These are phyloP conservation scores for Tiaroga cobitis DNA, from an alignment of 2,797 vertebrate species.

Conservation along the genomic window DNA sequence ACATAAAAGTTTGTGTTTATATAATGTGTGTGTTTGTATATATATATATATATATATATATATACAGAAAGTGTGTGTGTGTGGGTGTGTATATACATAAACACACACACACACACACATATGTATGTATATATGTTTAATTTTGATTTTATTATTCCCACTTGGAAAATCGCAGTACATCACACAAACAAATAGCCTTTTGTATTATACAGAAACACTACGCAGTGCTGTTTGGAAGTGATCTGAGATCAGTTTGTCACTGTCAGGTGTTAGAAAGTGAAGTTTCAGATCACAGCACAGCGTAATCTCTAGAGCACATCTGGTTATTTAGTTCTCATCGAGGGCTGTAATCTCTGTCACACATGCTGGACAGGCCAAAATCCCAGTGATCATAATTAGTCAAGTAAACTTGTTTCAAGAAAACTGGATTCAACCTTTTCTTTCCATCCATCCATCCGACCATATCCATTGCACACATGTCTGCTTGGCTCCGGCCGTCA, in stretches of 20 bases:
- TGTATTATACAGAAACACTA: background rate
- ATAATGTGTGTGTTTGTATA: background rate
- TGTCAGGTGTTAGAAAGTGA: conserved; percentile 2
- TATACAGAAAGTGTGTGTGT: too few relatives aligned
- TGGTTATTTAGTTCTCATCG: conserved; percentile 26
- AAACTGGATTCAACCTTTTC: background rate
- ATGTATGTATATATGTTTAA: background rate
- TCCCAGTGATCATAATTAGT: conserved; percentile 32
- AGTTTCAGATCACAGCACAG: conserved; percentile 14
- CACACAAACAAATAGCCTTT: background rate
- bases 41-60: too few relatives aligned
- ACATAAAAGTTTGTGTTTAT: background rate
- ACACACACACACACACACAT: too few relatives aligned
- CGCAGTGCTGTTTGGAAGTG: background rate
- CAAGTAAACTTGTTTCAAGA: background rate
- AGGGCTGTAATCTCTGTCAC: conserved; percentile 19
- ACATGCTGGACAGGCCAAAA: background rate
- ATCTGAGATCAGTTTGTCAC: background rate
- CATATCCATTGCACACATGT: background rate
- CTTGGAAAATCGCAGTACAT: background rate
- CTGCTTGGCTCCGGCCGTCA: background rate
- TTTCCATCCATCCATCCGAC: background rate
- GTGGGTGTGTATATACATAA: too few relatives aligned
- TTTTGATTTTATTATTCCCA: background rate
- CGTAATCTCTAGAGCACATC: conserved; percentile 26